Evolutionary conservation across 1,140 invertebrate species (phyloP).

Genomic region (Meteorus sp.): DNA sequence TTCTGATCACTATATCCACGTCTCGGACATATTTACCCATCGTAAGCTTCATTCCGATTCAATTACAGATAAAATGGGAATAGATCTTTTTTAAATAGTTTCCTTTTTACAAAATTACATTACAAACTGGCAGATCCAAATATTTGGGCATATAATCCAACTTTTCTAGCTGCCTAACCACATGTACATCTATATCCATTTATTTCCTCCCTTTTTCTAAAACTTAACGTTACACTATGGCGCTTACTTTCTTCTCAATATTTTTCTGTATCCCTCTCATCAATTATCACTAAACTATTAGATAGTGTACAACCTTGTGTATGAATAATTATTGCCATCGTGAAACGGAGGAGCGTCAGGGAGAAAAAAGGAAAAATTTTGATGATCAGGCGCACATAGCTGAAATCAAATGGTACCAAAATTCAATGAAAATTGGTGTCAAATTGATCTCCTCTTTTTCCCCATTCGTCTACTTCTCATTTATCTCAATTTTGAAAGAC

Average conservation of each 20-base stretch:
- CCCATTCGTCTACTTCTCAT: too few species aligned
- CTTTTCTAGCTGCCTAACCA: slow-evolving; percentile 32
- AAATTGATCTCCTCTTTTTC: too few species aligned
- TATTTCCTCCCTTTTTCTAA: slow-evolving; percentile 36
- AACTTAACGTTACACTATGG: slow-evolving; percentile 33
- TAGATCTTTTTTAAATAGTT: slow-evolving; percentile 23
- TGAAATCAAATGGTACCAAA: background rate
- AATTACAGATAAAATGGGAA: slow-evolving; percentile 17
- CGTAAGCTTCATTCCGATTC: slow-evolving; percentile 19
- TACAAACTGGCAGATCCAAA: slow-evolving; percentile 54
- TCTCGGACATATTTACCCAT: slow-evolving; percentile 5
- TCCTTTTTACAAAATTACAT: slow-evolving; percentile 60
- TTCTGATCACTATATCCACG: slow-evolving; percentile 12
- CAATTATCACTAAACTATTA: slow-evolving; percentile 40
- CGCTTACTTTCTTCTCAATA: slow-evolving; percentile 14
- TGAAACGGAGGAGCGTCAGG: slow-evolving; percentile 35
- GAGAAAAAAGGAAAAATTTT: slow-evolving; percentile 11
- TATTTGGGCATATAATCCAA: slow-evolving; percentile 48
- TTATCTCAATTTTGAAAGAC: slow-evolving; percentile 10
- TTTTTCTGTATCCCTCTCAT: slow-evolving; percentile 30
- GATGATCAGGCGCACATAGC: background rate
- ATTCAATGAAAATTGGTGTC: too few species aligned
- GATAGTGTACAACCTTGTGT: slow-evolving; percentile 44
- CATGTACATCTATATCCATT: slow-evolving; percentile 26
- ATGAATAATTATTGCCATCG: slow-evolving; percentile 49